Percentiles rank a stretch among this genome's conserved stretches.
Evolutionary conservation across 2,797 vertebrate genomes (phyloP).

Genomic region (Hoplostethus atlanticus): DNA sequence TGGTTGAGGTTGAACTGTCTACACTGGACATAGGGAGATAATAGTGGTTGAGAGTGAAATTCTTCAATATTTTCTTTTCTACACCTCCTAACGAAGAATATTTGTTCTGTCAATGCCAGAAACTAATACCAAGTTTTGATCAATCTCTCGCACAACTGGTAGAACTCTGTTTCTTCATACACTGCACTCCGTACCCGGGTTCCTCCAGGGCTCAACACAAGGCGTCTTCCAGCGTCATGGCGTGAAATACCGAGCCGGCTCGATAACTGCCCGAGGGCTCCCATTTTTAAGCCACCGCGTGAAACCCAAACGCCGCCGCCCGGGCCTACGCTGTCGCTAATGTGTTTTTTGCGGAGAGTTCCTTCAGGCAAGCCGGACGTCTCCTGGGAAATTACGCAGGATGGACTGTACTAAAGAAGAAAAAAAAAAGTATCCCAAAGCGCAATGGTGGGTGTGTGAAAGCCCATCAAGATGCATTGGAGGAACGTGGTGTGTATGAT

Average conservation of each 20-base stretch:
- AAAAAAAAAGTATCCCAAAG: not conserved
- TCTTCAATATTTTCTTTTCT: too few relatives aligned
- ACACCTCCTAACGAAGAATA: constrained; percentile 17
- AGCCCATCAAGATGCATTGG: not conserved
- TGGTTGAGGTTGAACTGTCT: not conserved
- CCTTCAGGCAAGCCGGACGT: constrained; percentile 35
- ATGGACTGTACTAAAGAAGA: not conserved
- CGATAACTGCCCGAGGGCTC: constrained; percentile 22
- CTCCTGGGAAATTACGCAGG: constrained; percentile 12
- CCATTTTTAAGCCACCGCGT: constrained; percentile 34
- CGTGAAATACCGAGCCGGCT: constrained; percentile 26
- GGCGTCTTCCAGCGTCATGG: constrained; percentile 6
- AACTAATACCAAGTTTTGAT: constrained; percentile 9
- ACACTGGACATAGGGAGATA: too few relatives aligned
- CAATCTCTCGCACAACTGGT: constrained; percentile 38
- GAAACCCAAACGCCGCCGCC: constrained; percentile 22
- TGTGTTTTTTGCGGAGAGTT: constrained; percentile 33
- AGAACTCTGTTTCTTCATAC: constrained; percentile 35
- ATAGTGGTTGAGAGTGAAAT: too few relatives aligned
- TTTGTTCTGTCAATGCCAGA: constrained; percentile 19
- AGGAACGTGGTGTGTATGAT: not conserved
- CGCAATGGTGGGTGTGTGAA: not conserved
- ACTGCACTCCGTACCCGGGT: constrained; percentile 10
- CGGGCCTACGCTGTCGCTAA: constrained; percentile 23
- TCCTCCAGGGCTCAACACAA: not conserved